Base-by-base conservation (phyloP, 2,888 invertebrate genomes). In the Liposcelis brunnea region DNA sequence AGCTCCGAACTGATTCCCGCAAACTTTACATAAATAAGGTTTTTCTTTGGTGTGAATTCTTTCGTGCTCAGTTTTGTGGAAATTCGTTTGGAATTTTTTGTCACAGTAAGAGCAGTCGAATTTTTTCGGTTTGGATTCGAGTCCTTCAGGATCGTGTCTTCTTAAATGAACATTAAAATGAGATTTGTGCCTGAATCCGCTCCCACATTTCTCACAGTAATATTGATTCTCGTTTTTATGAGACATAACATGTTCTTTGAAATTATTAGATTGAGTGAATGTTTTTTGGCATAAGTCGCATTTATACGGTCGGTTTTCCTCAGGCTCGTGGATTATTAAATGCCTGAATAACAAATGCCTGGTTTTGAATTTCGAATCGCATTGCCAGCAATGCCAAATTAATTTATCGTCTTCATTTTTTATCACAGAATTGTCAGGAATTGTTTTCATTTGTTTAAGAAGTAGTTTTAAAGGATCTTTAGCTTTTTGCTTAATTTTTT, bases 11-110 rank as follows among this genome's bases (percentile, higher is more conserved):
- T 40, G 15, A 6, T 18, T 14, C 4, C 40, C 40, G 16, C 40
- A 40, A 6, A 6, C 16, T 35, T 35, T 14, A 18, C 40, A 40
- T 21, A 18, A 19, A 21, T 40, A 40, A n/a, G 40, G 40, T 18
- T 18, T 16, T 40, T 40, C 40, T 5, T 18, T 14, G 12, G 40
- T 40, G 19, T 40, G 40, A 5, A 8, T 40, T 14, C 40, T 14
- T 14, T 19, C 21, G 19, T 40, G 40, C 11, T 40, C 18, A 11
- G 19, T 18, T n/a, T 19, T 16, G 16, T 40, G 40, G 16, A 19
- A 40, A 18, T 6, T 16, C 6, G 40, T 18, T 7, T 3, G 4
- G 6, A n/a, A 40, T 6, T 10, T 19, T 19, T 40, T 40, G 15
- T 21, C 40, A 11, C 40, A 40, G 7, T 16, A 19, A 3, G 15